phyloP scores from a whole-genome alignment of 2,797 vertebrate genomes.

The Heteromormyrus szaboi region DNA sequence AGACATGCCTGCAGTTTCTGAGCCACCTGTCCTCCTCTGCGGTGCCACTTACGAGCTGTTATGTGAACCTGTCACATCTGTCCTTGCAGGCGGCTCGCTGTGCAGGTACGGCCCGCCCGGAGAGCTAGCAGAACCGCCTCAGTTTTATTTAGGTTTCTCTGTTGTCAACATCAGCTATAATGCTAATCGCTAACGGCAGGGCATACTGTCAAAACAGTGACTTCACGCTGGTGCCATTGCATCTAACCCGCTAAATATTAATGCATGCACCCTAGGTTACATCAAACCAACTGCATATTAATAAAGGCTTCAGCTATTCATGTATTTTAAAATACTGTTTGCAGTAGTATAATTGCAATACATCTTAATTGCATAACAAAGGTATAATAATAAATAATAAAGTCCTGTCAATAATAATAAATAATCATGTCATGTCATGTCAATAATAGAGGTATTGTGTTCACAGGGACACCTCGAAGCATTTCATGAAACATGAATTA shows the following conservation, averaged over 20 bases:
- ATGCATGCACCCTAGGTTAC: neutral
- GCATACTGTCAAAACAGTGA: neutral
- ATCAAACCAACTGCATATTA: neutral
- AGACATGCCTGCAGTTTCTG: constrained; percentile 64
- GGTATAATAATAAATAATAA: neutral
- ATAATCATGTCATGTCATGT: neutral
- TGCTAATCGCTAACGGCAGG: neutral
- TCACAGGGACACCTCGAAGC: neutral
- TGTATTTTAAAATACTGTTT: neutral
- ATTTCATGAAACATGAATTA: neutral
- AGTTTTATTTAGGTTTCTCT: neutral
- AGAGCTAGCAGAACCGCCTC: neutral
- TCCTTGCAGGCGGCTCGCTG: neutral
- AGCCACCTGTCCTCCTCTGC: constrained; percentile 42
- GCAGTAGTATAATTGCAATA: neutral
- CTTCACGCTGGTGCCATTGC: neutral
- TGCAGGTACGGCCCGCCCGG: neutral
- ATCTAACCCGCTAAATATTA: neutral
- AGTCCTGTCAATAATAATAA: neutral
- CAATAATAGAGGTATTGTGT: neutral
- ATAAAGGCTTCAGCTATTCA: neutral
- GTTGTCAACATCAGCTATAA: neutral
- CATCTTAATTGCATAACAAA: neutral
- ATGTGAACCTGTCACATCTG: neutral
- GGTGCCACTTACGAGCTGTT: constrained; percentile 36